These are phyloP conservation scores for Bufotes viridis DNA, from an alignment of 2,797 vertebrate genomes.

Conservation along the genomic window DNA sequence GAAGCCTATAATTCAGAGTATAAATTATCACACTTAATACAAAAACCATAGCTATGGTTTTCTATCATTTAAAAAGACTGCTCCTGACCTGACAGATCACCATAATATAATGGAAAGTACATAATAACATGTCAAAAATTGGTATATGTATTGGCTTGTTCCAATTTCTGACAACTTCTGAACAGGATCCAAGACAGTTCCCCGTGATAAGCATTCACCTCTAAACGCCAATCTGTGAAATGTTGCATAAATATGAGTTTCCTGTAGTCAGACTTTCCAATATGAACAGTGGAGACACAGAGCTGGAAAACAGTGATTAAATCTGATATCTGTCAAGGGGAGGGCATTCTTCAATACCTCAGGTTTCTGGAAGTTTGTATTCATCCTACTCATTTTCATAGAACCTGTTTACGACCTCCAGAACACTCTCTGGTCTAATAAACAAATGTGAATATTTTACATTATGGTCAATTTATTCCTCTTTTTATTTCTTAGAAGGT, in stretches of 20 bases:
- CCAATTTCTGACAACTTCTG: constrained; percentile 40
- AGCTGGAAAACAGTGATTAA: constrained; percentile 43
- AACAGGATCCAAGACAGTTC: constrained; percentile 38
- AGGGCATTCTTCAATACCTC: constrained; percentile 26
- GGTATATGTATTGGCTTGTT: constrained; percentile 44
- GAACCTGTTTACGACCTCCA: neutral
- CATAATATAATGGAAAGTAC: constrained; percentile 39
- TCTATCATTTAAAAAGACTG: neutral
- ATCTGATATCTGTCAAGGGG: constrained; percentile 46
- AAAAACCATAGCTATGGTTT: neutral
- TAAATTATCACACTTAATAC: constrained; percentile 10
- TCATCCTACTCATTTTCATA: neutral
- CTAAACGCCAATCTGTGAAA: constrained; percentile 31
- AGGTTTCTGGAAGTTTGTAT: neutral
- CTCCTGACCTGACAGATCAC: constrained; percentile 17
- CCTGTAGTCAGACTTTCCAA: constrained; percentile 32
- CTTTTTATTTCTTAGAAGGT: neutral
- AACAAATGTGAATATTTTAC: neutral
- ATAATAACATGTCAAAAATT: constrained; percentile 52
- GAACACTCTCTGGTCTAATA: neutral
- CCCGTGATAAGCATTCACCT: constrained; percentile 52
- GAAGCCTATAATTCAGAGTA: neutral
- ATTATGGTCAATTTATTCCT: neutral
- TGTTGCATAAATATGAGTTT: constrained; percentile 56
- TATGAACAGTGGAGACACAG: constrained; percentile 22